phyloP scores from a whole-genome alignment of 2,113 vertebrate genomes.

The Glaucidium brasilianum region DNA sequence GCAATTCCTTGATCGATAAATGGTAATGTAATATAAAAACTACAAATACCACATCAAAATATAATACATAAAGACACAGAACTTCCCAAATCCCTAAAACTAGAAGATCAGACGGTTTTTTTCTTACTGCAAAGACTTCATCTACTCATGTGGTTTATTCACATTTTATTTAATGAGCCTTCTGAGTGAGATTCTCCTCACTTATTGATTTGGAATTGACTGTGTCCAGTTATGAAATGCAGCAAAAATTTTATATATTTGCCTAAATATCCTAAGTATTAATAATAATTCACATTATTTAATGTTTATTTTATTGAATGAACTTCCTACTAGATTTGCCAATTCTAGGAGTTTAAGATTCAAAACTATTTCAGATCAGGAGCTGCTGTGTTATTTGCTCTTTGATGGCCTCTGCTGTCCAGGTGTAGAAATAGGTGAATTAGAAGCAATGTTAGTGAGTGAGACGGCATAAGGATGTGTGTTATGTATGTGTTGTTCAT shows the following conservation, averaged over 20 bases:
- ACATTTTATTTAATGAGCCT: background rate
- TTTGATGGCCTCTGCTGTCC: slow-evolving; percentile 3
- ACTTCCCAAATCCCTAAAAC: background rate
- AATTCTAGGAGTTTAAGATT: background rate
- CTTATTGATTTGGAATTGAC: background rate
- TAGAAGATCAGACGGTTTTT: background rate
- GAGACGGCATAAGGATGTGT: background rate
- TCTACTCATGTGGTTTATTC: background rate
- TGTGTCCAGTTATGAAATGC: background rate
- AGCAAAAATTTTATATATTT: background rate
- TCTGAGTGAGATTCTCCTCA: background rate
- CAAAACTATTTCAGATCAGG: background rate
- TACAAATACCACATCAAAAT: background rate
- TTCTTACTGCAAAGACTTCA: background rate
- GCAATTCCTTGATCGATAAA: background rate
- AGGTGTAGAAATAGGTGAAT: background rate
- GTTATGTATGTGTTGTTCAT: background rate
- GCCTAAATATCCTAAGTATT: background rate
- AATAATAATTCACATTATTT: background rate
- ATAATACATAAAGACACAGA: background rate
- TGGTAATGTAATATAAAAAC: background rate
- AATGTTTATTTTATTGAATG: background rate
- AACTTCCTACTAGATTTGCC: background rate
- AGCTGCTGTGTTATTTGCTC: background rate
- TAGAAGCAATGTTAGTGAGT: background rate